Conservation (phyloP, 2,113 vertebrate species). For the Peromyscus californicus region DNA sequence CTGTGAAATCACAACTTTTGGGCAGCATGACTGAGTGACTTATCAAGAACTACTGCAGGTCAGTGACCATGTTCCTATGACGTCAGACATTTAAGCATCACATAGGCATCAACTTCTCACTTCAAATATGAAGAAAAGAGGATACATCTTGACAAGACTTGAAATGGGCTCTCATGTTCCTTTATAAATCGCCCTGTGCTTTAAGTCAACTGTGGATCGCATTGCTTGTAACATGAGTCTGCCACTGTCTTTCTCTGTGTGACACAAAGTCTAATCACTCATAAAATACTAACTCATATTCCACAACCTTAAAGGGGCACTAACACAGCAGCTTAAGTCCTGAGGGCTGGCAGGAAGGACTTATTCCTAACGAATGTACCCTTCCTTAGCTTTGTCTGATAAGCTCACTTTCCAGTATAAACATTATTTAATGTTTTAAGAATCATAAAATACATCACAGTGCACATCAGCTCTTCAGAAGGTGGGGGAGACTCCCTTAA, state of each 20-base stretch:
- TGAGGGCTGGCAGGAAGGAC: not conserved
- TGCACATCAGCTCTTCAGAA: slow-evolving; percentile 47
- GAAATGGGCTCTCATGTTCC: slow-evolving; percentile 5
- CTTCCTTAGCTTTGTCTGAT: not conserved
- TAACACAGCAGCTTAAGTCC: not conserved
- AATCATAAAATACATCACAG: not conserved
- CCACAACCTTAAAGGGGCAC: slow-evolving; percentile 23
- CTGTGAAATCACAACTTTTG: slow-evolving; percentile 4
- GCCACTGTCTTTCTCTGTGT: not conserved
- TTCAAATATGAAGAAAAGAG: slow-evolving; percentile 35
- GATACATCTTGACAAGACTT: not conserved
- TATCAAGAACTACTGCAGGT: not conserved
- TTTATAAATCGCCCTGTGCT: not conserved
- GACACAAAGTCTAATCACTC: not conserved
- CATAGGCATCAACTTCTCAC: slow-evolving; percentile 10
- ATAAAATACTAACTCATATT: not conserved
- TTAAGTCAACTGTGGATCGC: not conserved
- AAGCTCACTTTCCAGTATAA: not conserved
- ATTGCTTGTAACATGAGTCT: not conserved
- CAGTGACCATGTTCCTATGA: slow-evolving; percentile 34
- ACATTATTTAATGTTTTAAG: not conserved
- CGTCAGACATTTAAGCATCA: not conserved
- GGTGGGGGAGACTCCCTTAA: not conserved
- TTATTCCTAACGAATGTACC: not conserved
- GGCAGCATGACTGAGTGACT: not conserved